A percentile compares a stretch with the other conserved stretches of the same genome.
phyloP scores from a whole-genome alignment of 2,888 invertebrate species.

The Dione juno region DNA sequence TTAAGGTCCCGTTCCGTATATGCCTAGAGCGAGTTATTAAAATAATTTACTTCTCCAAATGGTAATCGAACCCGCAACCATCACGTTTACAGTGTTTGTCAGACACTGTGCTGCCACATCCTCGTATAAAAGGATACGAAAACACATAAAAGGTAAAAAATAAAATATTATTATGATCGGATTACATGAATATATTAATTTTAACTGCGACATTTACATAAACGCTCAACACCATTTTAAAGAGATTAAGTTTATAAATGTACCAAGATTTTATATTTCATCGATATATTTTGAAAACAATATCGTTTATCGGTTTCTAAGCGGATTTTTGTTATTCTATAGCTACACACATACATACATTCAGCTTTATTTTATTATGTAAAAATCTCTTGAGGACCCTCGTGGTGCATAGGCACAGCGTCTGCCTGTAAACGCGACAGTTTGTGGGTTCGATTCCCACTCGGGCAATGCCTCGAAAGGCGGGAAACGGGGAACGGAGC shows the following conservation, averaged over 20 bases:
- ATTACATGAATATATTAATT: neutral
- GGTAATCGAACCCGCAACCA: no score
- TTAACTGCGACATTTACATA: constrained; percentile 13
- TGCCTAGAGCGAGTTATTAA: no score
- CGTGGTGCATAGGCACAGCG: no score
- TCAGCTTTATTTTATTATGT: neutral
- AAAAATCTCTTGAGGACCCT: no score
- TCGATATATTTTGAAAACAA: neutral
- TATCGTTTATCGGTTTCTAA: neutral
- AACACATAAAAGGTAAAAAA: neutral
- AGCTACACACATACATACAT: neutral
- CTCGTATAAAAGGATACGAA: neutral
- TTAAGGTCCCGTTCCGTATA: no score
- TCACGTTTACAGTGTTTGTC: no score
- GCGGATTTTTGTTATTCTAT: neutral
- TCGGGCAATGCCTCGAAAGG: no score
- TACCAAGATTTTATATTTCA: neutral
- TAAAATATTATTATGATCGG: neutral
- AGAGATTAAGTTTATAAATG: constrained; percentile 11
- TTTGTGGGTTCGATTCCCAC: no score
- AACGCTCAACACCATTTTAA: constrained; percentile 1
- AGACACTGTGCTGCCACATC: no score
- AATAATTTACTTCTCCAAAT: no score
- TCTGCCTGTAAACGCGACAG: no score
- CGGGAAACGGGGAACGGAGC: no score